Percentiles rank a stretch among this genome's conserved stretches.
These are phyloP conservation scores for Meleagris gallopavo DNA, from an alignment of 2,113 vertebrate genomes.

Conservation along the genomic window DNA sequence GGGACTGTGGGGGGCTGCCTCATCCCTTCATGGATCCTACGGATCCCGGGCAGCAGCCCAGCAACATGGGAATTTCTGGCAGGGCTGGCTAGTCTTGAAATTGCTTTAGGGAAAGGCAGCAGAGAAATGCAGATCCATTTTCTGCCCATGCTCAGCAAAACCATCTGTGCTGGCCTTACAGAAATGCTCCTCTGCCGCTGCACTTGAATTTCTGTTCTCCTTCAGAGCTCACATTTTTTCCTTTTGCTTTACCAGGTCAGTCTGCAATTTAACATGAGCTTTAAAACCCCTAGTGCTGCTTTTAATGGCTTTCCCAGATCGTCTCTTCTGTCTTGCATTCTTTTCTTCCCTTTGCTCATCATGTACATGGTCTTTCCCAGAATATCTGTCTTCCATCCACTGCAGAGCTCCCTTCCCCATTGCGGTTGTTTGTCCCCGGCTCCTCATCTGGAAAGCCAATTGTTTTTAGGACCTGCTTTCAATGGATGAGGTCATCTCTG, in stretches of 20 bases:
- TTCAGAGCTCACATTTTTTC: constrained; percentile 2
- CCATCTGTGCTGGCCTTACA: not conserved
- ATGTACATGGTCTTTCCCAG: not conserved
- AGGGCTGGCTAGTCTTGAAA: not conserved
- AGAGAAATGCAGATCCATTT: not conserved
- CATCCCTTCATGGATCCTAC: not conserved
- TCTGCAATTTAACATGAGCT: not conserved
- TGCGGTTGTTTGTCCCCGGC: not conserved
- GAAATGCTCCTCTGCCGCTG: not conserved
- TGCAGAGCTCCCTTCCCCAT: not conserved
- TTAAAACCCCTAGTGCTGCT: not conserved
- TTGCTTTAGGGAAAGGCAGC: not conserved
- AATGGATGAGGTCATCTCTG: not conserved
- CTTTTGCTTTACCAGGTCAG: not conserved
- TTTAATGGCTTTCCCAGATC: constrained; percentile 17
- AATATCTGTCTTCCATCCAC: not conserved
- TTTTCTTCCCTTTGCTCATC: not conserved
- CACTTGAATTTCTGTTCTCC: not conserved
- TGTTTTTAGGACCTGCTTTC: not conserved
- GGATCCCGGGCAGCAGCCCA: not conserved
- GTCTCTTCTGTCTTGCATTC: not conserved
- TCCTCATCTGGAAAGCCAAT: not conserved
- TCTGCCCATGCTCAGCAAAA: not conserved
- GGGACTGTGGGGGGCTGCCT: not conserved
- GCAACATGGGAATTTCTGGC: not conserved